A percentile compares a stretch with the other conserved stretches of the same genome.
Conservation (phyloP, 2,797 vertebrate genomes). For the Poeciliopsis presidionis region DNA sequence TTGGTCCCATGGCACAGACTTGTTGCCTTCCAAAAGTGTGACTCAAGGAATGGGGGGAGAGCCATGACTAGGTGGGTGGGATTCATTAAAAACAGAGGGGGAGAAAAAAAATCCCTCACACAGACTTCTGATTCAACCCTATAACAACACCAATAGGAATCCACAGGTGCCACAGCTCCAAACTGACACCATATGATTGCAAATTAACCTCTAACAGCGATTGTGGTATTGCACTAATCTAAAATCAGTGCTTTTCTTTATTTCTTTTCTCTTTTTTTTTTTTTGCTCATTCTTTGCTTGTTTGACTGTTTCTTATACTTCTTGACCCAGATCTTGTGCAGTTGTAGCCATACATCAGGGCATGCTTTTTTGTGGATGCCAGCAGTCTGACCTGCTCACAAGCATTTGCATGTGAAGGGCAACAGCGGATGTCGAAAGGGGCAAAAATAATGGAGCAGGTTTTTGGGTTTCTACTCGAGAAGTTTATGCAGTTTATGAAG, state of each 20-base stretch:
- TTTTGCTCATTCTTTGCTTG: constrained; percentile 36
- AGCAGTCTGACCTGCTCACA: constrained; percentile 26
- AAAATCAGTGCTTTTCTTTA: constrained; percentile 28
- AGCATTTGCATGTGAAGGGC: constrained; percentile 26
- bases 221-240: constrained; percentile 51
- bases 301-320: constrained; percentile 23
- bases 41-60: constrained; percentile 43
- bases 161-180: constrained; percentile 24
- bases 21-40: constrained; percentile 56
- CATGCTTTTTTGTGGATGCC: constrained; percentile 20
- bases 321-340: constrained; percentile 12
- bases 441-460: constrained; percentile 27
- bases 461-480: neutral
- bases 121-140: constrained; percentile 16
- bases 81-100: constrained; percentile 24
- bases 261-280: neutral
- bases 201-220: constrained; percentile 33
- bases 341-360: constrained; percentile 14
- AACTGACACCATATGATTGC: constrained; percentile 50
- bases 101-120: neutral
- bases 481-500: constrained; percentile 35
- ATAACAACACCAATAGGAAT: constrained; percentile 20
- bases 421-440: constrained; percentile 23
- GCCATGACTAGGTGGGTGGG: constrained; percentile 51
- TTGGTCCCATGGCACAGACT: constrained; percentile 55